Evolutionary conservation across 1,140 invertebrate genomes (phyloP), one percentile per base, ranked within the genome.

Genomic region (Cataglyphis hispanica): DNA sequence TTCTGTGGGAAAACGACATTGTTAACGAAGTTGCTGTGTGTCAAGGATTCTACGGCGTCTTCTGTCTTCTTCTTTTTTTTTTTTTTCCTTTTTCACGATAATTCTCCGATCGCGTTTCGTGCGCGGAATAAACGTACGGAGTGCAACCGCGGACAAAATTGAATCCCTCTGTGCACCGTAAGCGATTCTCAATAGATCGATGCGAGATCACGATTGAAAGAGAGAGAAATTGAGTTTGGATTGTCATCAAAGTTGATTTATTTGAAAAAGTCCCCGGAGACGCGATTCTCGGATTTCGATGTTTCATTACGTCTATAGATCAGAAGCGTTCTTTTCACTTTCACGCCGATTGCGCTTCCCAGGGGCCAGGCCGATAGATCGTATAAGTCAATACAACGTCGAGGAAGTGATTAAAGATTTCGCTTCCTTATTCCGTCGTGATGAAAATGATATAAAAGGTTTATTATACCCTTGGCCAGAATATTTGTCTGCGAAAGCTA

Each of bases 271-370:
- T 72, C 56, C 25, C 25, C 31, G 27, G 56, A 19, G 53, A 76
- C 80, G 84, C 64, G 87, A 76, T 77, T 86, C 87, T 88, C 75
- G 75, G 25, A 81, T 86, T 84, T 85, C 50, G 61, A 87, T 83
- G 72, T 85, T 70, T 89, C 27, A 61, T 78, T 61, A 67, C 50
- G 37, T 22, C 84, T 27, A 19, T 43, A 72, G 25, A 13, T 72
- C 31, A 43, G 43, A 31, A 64, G 40, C 88, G 72, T 78, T 78
- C 86, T 91, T 89, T 86, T 75, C 84, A 91, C 91, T 92, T 91
- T 92, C 89, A 88, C 90, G 61, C n/a, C 78, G 85, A 86, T 69
- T 70, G 84, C 85, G 76, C 69, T 64, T 27, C 34, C 10, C 53
- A 61, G 60, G 5, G 72, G 11, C 46, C 46, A 19, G 46, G 4